A percentile compares a stretch with the other conserved stretches of the same genome.
Conservation (phyloP, 37 sponge, comb jelly and placozoan genomes). For the Eunapius fragilis region DNA sequence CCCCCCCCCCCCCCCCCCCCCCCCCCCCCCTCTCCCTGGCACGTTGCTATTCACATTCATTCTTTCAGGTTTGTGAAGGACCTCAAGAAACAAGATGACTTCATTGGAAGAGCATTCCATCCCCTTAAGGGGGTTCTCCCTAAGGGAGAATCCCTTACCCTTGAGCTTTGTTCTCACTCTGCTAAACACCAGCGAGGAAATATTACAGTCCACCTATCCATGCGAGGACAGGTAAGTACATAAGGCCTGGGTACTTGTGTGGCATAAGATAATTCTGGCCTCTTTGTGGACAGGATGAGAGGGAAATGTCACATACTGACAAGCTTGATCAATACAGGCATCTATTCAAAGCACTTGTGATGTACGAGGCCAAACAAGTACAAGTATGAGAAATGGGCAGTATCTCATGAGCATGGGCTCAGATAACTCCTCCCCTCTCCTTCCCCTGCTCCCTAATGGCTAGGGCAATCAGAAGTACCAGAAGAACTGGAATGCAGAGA, state of each 20-base stretch:
- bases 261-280: too few relatives aligned
- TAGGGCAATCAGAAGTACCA: constrained; percentile 2
- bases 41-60: too few relatives aligned
- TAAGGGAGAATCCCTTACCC: constrained; percentile 13
- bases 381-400: neutral
- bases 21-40: too few relatives aligned
- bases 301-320: neutral
- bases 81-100: constrained; percentile 41
- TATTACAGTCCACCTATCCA: constrained; percentile 1
- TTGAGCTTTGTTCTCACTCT: constrained; percentile 51
- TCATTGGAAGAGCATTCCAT: constrained; percentile 56
- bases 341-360: neutral
- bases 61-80: neutral
- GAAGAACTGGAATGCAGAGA: constrained; percentile 28
- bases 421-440: too few relatives aligned
- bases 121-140: constrained; percentile 28
- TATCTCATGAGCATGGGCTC: too few relatives aligned
- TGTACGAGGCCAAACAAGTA: constrained; percentile 1
- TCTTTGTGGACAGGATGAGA: neutral
- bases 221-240: neutral
- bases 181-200: constrained; percentile 30
- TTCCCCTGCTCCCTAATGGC: too few relatives aligned
- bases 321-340: neutral
- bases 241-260: too few relatives aligned
- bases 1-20: too few relatives aligned